phyloP scores from a whole-genome alignment of 2,797 vertebrate genomes.

The Helicolenus hilgendorfi region DNA sequence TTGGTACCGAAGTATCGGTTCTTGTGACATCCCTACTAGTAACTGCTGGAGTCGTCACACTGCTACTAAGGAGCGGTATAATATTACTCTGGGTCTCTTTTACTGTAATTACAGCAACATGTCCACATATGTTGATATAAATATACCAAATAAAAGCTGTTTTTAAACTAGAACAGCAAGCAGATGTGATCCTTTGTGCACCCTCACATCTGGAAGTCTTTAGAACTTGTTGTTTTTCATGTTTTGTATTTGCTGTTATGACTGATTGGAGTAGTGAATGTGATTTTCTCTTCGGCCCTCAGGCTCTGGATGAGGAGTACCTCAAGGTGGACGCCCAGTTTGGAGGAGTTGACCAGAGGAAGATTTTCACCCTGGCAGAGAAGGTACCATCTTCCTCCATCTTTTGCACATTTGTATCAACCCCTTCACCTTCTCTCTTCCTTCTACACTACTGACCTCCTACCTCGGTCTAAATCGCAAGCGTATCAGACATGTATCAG shows the following conservation, averaged over 20 bases:
- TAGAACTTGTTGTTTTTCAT: neutral
- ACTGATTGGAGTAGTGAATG: neutral
- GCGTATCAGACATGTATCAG: too few species aligned
- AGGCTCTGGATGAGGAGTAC: slow-evolving; percentile 98
- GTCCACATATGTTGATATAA: neutral
- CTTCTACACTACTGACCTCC: neutral
- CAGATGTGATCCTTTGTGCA: neutral
- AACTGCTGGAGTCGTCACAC: neutral
- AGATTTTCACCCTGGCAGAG: slow-evolving; percentile 98
- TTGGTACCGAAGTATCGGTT: too few species aligned
- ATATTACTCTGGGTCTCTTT: neutral
- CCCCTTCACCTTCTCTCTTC: neutral
- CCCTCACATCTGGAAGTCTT: neutral
- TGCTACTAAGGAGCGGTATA: neutral
- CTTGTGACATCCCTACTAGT: neutral
- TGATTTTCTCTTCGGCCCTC: neutral
- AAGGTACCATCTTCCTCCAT: slow-evolving; percentile 89
- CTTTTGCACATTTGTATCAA: neutral
- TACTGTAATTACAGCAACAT: neutral
- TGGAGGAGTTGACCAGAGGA: slow-evolving; percentile 98
- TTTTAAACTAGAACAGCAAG: neutral
- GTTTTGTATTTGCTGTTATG: neutral
- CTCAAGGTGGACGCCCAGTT: slow-evolving; percentile 98
- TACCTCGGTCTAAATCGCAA: too few species aligned
- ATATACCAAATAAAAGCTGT: neutral